Percentiles rank a stretch among this genome's conserved stretches.
phyloP scores from a whole-genome alignment of 1,140 invertebrate species.

The Steinernema khuongi region DNA sequence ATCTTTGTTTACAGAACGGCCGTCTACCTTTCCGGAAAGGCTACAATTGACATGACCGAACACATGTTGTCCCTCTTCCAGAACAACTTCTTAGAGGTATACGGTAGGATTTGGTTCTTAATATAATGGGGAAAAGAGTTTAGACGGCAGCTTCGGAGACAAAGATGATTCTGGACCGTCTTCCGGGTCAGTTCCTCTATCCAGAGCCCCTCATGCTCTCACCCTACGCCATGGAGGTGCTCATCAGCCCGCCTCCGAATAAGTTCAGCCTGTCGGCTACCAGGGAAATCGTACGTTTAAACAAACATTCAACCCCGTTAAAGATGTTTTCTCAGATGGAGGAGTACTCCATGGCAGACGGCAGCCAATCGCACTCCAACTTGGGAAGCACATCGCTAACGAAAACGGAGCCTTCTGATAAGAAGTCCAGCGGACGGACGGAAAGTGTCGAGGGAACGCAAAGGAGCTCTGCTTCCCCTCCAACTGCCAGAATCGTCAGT shows the following conservation, averaged over 20 bases:
- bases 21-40: background rate
- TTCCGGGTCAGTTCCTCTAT: background rate
- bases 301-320: background rate
- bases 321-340: background rate
- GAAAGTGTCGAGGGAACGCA: too few species aligned
- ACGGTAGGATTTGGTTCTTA: too few species aligned
- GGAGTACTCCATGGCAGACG: background rate
- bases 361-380: background rate
- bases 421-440: too few species aligned
- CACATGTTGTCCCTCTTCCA: background rate
- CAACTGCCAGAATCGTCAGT: too few species aligned
- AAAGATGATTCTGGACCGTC: background rate
- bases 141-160: background rate
- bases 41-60: background rate
- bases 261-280: background rate
- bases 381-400: background rate
- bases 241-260: background rate
- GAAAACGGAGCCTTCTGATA: too few species aligned
- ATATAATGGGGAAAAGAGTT: background rate
- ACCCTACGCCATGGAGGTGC: background rate
- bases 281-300: background rate
- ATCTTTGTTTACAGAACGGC: background rate
- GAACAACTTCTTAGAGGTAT: background rate
- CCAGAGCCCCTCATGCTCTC: background rate
- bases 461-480: too few species aligned